Evolutionary conservation across 2,888 invertebrate genomes (phyloP).

Genomic region (Heliconius aoede): DNA sequence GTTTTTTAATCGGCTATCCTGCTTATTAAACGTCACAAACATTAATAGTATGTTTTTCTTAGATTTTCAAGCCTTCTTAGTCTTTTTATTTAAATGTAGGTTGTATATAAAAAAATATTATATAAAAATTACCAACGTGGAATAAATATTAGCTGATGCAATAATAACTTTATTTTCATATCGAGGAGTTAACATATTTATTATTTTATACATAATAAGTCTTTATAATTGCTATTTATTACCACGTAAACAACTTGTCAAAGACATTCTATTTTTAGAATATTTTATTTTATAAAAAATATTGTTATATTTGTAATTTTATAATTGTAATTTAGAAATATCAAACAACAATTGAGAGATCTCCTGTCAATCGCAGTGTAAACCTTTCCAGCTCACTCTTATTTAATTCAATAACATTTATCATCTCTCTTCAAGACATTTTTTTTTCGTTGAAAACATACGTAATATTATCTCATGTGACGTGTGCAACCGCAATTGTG

Average conservation of each 20-base stretch:
- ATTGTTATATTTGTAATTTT: too few relatives aligned
- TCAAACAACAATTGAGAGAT: not conserved
- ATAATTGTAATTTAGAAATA: not conserved
- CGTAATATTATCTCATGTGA: not conserved
- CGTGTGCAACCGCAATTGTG: not conserved
- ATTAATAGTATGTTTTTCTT: too few relatives aligned
- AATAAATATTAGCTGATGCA: conserved; percentile 19
- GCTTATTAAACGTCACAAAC: not conserved
- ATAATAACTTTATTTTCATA: conserved; percentile 7
- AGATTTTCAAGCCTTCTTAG: not conserved
- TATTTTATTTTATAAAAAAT: not conserved
- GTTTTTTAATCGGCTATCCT: not conserved
- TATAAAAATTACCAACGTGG: not conserved
- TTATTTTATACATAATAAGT: not conserved
- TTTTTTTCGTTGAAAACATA: too few relatives aligned
- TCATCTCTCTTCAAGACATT: too few relatives aligned
- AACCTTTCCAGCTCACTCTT: not conserved
- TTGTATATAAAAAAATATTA: not conserved
- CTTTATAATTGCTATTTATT: not conserved
- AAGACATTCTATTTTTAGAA: not conserved
- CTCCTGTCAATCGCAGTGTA: too few relatives aligned
- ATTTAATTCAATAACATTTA: not conserved
- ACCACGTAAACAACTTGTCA: not conserved
- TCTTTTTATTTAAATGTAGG: not conserved
- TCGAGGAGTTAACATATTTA: conserved; percentile 1